Evolutionary conservation across 2,797 vertebrate species (phyloP).

Genomic region (Tenualosa thibaudeaui): DNA sequence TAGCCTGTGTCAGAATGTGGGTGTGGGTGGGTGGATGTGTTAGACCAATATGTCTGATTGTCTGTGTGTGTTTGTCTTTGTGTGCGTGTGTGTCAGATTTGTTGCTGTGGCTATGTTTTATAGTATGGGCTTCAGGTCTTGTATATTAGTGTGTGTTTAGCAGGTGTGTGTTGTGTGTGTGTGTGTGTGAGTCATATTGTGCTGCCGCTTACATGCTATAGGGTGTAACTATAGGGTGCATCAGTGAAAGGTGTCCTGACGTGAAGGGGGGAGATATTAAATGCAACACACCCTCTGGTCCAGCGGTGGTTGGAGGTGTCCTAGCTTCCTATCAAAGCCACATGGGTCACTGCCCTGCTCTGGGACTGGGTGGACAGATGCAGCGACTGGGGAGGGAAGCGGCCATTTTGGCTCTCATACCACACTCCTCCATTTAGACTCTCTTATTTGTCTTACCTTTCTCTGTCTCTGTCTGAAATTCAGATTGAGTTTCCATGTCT

Average conservation of each 20-base stretch:
- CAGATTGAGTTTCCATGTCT: no score
- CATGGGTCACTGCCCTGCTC: no score
- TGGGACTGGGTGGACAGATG: no score
- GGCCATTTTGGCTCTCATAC: no score
- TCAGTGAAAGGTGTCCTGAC: not conserved
- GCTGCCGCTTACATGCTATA: not conserved
- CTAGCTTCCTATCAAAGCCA: not conserved
- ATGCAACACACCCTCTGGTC: not conserved
- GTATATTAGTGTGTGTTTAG: no score
- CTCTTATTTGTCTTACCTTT: no score
- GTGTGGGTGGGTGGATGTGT: slow-evolving; percentile 39
- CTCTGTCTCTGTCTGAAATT: no score
- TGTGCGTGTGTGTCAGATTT: not conserved
- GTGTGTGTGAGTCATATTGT: no score
- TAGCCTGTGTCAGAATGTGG: slow-evolving; percentile 15
- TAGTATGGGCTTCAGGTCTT: not conserved
- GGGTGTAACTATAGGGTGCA: not conserved
- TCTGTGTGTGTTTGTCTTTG: not conserved
- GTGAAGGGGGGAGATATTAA: slow-evolving; percentile 37
- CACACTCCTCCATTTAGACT: no score
- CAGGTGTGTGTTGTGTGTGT: not conserved
- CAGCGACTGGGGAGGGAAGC: no score
- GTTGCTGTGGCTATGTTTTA: not conserved
- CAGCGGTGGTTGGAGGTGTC: not conserved
- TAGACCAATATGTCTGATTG: not conserved